Conservation (phyloP, 37 sponge, comb jelly and placozoan species). For the Oscarella lobularis region DNA sequence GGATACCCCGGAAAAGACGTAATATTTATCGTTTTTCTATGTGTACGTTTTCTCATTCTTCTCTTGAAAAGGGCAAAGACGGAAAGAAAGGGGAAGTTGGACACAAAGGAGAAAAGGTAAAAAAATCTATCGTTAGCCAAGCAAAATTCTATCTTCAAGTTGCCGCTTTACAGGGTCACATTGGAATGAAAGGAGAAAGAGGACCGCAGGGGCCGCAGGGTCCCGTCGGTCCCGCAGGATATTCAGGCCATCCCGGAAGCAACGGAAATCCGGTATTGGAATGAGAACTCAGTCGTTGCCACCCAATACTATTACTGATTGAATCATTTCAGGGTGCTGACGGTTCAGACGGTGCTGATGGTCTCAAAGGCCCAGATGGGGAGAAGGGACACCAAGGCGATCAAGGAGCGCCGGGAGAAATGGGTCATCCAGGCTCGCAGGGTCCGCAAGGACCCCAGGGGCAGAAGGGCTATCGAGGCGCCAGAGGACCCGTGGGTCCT, state of each 20-base stretch:
- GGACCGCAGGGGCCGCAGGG: slow-evolving; percentile 4
- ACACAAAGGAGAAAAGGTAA: no score
- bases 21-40: not conserved
- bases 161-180: not conserved
- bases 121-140: no score
- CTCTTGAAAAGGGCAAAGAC: not conserved
- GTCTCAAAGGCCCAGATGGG: not conserved
- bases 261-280: no score
- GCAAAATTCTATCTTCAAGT: no score
- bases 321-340: not conserved
- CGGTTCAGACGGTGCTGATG: not conserved
- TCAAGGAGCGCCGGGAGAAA: not conserved
- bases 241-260: not conserved
- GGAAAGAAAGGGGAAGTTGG: no score
- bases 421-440: not conserved
- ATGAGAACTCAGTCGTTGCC: no score
- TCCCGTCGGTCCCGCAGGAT: not conserved
- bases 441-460: not conserved
- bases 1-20: no score
- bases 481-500: not conserved
- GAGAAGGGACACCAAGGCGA: not conserved
- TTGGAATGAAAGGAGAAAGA: not conserved
- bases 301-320: no score
- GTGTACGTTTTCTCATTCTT: not conserved
- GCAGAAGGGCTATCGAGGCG: not conserved